Base-by-base conservation (phyloP, 2,797 vertebrate species). In the Neosilurus mollespiculum region DNA sequence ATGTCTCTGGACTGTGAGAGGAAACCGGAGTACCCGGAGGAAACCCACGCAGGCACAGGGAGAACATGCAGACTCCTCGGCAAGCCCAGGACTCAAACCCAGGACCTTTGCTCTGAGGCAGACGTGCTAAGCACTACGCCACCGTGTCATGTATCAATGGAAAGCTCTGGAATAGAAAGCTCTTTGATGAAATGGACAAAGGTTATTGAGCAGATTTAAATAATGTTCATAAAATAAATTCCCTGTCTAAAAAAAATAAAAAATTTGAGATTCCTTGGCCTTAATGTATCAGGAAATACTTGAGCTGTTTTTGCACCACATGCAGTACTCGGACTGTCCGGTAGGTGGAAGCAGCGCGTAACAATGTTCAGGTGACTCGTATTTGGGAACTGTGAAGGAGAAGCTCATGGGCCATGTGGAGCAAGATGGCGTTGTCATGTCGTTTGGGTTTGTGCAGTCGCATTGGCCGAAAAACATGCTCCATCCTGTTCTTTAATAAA, bases 381-480 rank as follows among this genome's bases (percentile, higher is more conserved):
- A 15, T 72, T 14, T 18, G 5, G 16, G 30, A 34, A 16, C 6
- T 9, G 56, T 37, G 22, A 78, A 75, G 64, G 54, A 73, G 78
- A 76, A 76, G 54, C 64, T 51, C 56, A 34, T 66, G 69, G 72
- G 24, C 56, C 88, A 89, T 58, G 86, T 87, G 87, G 88, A 49
- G 51, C 87, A 94, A 93, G 79, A 95, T 95, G 95, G 94, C 94
- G 89, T 62, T 87, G 6, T 64, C 87, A 43, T 79, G 78, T 0
- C 69, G 61, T 11, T 37, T 88, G 24, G 71, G 62, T 37, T 83
- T 87, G 75, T 78, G 92, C 4, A 90, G 90, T 87, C 84, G 84
- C 20, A 81, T 91, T 70, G 87, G 88, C 56, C 89, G 89, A 71
- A 78, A 81, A 9, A 75, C 90, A 43, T 18, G 76, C 82, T 81